Conservation (phyloP, 2,888 invertebrate species). For the Eristalinus aeneus region DNA sequence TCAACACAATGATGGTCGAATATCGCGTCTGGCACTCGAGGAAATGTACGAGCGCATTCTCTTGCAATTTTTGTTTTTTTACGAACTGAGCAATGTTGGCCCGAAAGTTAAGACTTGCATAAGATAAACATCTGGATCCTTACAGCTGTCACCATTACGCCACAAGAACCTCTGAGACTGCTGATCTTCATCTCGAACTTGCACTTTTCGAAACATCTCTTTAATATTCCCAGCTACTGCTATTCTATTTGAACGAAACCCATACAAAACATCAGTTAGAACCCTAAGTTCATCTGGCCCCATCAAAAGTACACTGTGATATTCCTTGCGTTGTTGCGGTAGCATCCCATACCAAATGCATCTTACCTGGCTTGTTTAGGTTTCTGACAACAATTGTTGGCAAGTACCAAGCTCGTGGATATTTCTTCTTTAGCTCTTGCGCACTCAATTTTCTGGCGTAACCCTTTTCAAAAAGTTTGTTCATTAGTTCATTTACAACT, state of each 20-base stretch:
- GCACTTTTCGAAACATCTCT: no score
- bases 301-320: not conserved
- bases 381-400: constrained; percentile 3
- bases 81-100: not conserved
- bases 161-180: no score
- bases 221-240: no score
- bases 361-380: constrained; percentile 5
- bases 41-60: no score
- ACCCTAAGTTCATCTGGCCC: no score
- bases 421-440: not conserved
- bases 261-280: no score
- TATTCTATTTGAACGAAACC: no score
- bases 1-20: no score
- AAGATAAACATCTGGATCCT: no score
- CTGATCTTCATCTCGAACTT: no score
- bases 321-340: not conserved
- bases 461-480: not conserved
- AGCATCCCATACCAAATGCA: constrained; percentile 10
- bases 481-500: not conserved
- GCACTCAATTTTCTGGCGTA: not conserved
- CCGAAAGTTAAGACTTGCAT: not conserved
- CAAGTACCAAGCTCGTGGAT: not conserved
- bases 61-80: not conserved
- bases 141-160: no score
- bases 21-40: no score